These are phyloP conservation scores for Ephialtes manifestator DNA, from an alignment of 2,888 invertebrate species.

Conservation along the genomic window DNA sequence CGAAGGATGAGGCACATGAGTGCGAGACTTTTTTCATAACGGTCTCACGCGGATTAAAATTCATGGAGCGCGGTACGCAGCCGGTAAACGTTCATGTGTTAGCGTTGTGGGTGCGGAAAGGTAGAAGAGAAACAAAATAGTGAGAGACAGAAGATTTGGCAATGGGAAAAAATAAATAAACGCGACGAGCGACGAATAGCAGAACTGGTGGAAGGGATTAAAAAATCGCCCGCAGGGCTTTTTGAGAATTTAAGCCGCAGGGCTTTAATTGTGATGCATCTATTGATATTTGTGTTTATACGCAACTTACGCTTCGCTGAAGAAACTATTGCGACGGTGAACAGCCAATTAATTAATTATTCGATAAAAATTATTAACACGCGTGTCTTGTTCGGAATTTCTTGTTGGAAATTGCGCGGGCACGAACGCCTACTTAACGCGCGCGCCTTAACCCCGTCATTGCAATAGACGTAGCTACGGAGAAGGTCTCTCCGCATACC, in stretches of 20 bases:
- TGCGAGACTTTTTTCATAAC: slow-evolving; percentile 52
- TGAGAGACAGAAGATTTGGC: not conserved
- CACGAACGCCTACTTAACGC: slow-evolving; percentile 21
- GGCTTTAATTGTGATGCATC: not conserved
- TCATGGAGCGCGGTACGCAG: slow-evolving; percentile 77
- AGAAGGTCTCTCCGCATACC: slow-evolving; percentile 44
- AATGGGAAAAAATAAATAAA: slow-evolving; percentile 47
- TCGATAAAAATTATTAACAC: slow-evolving; percentile 49
- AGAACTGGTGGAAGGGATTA: slow-evolving; percentile 29
- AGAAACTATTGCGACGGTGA: slow-evolving; percentile 4
- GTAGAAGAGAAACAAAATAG: slow-evolving; percentile 31
- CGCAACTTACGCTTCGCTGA: slow-evolving; percentile 4
- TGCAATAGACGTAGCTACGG: not conserved
- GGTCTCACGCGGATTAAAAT: slow-evolving; percentile 77
- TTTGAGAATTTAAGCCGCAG: not conserved
- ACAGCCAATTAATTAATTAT: slow-evolving; percentile 45
- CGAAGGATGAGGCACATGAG: slow-evolving; percentile 24
- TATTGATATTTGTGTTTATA: not conserved
- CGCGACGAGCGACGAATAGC: slow-evolving; percentile 17
- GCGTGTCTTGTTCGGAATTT: slow-evolving; percentile 30
- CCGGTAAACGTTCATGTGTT: slow-evolving; percentile 52
- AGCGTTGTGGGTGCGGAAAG: slow-evolving; percentile 64
- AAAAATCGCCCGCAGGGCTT: not conserved
- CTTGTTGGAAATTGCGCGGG: slow-evolving; percentile 26
- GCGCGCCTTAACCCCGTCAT: not conserved